phyloP scores from a whole-genome alignment of 2,113 vertebrate genomes.

The Parus major region DNA sequence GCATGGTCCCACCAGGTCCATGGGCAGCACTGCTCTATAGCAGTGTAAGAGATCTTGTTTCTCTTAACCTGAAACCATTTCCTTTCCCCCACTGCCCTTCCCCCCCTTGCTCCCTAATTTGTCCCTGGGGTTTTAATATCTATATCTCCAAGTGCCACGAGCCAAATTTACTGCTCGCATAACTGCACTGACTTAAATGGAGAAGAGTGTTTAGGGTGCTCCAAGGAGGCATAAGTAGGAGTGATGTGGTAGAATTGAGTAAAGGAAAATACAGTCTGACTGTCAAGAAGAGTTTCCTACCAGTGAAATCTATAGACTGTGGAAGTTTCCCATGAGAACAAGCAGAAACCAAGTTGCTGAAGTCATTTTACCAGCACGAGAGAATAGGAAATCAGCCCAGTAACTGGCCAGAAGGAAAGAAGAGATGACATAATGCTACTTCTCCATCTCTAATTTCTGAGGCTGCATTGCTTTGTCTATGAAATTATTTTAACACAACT shows the following conservation, averaged over 20 bases:
- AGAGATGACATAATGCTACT: slow-evolving; percentile 44
- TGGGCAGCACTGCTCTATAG: not conserved
- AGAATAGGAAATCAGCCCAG: slow-evolving; percentile 38
- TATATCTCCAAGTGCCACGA: slow-evolving; percentile 57
- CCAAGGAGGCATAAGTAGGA: slow-evolving; percentile 66
- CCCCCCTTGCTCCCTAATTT: not conserved
- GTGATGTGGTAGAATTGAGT: slow-evolving; percentile 66
- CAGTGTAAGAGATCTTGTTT: slow-evolving; percentile 66
- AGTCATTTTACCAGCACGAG: slow-evolving; percentile 62
- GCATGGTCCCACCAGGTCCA: not conserved
- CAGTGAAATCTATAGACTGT: slow-evolving; percentile 62
- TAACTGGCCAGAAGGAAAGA: slow-evolving; percentile 39
- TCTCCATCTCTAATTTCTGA: slow-evolving; percentile 1
- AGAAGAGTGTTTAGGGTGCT: slow-evolving; percentile 50
- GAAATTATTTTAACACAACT: not conserved
- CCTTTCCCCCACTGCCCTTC: slow-evolving; percentile 47
- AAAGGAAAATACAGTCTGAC: slow-evolving; percentile 64
- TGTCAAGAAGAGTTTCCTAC: slow-evolving; percentile 69
- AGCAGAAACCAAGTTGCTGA: slow-evolving; percentile 59
- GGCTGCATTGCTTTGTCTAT: not conserved
- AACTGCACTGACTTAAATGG: slow-evolving; percentile 47
- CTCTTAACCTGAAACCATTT: slow-evolving; percentile 69
- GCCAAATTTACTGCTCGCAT: slow-evolving; percentile 60
- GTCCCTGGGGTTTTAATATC: slow-evolving; percentile 49
- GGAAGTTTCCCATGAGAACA: slow-evolving; percentile 52